Base-by-base conservation (phyloP, 2,888 invertebrate species). In the Rhingia campestris region DNA sequence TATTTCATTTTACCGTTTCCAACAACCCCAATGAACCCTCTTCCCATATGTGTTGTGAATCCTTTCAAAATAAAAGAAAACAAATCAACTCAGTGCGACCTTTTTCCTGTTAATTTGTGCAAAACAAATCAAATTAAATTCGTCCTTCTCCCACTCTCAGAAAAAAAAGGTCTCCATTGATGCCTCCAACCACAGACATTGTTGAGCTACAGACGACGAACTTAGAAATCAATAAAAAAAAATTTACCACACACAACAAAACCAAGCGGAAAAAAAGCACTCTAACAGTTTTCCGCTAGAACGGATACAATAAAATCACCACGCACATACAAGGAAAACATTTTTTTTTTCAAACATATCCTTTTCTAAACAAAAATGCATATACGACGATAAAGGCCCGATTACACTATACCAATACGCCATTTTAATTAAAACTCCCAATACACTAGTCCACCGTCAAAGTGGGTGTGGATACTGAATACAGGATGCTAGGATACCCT, bases 361-460 rank as follows among this genome's bases (percentile, higher is more conserved):
- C 67, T 39, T 69, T 53, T 39, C 59, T 39, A 66, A 77, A 39
- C 51, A 66, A 30, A 37, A 3, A 30, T n/a, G 56, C 54, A 22
- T 12, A 2, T 41, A 12, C 41, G 22, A 22, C 22, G 54, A 41
- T 59, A 43, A 35, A 58, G 54, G 10, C 22, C n/a, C 39, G 43
- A 58, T 58, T 53, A 59, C 58, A 59, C 45, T 35, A 32, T 39
- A 4, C 9, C 35, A 22, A 49, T 70, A 51, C 39, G 58, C 49
- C 49, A 58, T 76, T 81, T 81, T 76, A 81, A 81, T 81, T 81
- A 81, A 22, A 76, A 61, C 70, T 61, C 45, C 61, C 59, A 66
- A 54, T 61, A 61, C 53, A 69, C 35, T 7, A 9, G 14, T 3
- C 6, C 12, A 6, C 9, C 32, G 2, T 2, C 2, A 22, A 7